Evolutionary conservation across 2,113 vertebrate species (phyloP), one percentile per base, ranked within the genome.

Genomic region (Alligator sinensis): DNA sequence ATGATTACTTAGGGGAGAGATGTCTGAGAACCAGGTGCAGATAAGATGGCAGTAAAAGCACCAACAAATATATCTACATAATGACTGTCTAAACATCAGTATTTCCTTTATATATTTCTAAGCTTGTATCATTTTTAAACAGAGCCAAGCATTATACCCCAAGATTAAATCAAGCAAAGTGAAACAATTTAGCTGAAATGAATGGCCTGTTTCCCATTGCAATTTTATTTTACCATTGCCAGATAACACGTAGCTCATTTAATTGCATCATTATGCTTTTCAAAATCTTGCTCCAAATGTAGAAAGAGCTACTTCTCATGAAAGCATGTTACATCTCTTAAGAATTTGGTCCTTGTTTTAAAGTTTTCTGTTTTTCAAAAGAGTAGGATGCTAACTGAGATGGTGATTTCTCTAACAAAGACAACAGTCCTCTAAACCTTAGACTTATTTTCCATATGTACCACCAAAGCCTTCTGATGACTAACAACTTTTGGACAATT

Each of bases 351-450:
- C 11, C n/a, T 18, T 30, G 4, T 90, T 62, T 84, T 28, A 86
- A 77, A 60, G 5, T 1, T 4, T 77, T 62, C 21, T 62, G 25
- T 24, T 62, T 91, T 90, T 79, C 72, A 82, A 66, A 94, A 91
- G 1, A 1, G 2, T 68, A 1, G 0, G 13, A 62, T 0, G 2
- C 55, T 5, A 84, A 82, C 27, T 2, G 78, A 72, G 80, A 11
- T 15, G 86, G 8, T 17, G 27, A 62, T 62, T 81, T 81, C 85
- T 81, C 47, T 89, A 89, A 10, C 2, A 15, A 24, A 30, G 9
- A 5, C 11, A 80, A 9, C 13, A 3, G 25, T 54, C 10, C 1
- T 62, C 25, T 70, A 72, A 64, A 87, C 89, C 77, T 6, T 47
- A 0, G 5, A 30, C 4, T 68, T 60, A 54, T 75, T 82, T 85